Conservation (phyloP, 1,140 invertebrate species). For the Rhopalosiphum padi region DNA sequence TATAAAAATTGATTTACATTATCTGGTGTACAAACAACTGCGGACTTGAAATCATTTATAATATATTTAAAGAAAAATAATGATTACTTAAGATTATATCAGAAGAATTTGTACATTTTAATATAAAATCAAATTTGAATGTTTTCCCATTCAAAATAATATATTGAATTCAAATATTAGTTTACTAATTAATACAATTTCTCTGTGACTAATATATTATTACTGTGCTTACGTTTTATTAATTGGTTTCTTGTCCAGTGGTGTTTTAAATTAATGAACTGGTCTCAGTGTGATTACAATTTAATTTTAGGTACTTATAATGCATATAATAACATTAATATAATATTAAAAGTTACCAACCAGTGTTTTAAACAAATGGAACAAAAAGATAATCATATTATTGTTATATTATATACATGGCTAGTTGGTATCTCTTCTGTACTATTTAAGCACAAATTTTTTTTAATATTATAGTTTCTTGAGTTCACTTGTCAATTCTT, state of each 20-base stretch:
- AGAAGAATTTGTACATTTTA: background rate
- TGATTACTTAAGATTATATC: too few relatives aligned
- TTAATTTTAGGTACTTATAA: slow-evolving; percentile 39
- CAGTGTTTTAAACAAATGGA: slow-evolving; percentile 41
- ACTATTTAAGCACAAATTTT: slow-evolving; percentile 3
- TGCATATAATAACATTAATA: slow-evolving; percentile 33
- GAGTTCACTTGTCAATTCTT: slow-evolving; percentile 28
- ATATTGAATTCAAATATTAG: background rate
- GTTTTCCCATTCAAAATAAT: background rate
- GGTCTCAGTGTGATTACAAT: background rate
- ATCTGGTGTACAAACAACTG: background rate
- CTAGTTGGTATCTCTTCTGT: background rate
- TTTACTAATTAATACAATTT: background rate
- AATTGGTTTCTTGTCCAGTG: background rate
- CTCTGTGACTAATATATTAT: background rate
- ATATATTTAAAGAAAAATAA: background rate
- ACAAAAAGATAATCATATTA: slow-evolving; percentile 52
- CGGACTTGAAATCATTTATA: background rate
- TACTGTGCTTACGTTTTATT: too few relatives aligned
- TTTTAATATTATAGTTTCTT: background rate
- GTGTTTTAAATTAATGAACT: slow-evolving; percentile 1
- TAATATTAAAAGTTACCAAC: slow-evolving; percentile 50
- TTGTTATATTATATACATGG: slow-evolving; percentile 32
- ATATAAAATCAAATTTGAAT: background rate
- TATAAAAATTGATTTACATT: background rate